Conservation (phyloP, 30 jellyfish, hydroid and myxozoan species). For the Aurelia sp. region DNA sequence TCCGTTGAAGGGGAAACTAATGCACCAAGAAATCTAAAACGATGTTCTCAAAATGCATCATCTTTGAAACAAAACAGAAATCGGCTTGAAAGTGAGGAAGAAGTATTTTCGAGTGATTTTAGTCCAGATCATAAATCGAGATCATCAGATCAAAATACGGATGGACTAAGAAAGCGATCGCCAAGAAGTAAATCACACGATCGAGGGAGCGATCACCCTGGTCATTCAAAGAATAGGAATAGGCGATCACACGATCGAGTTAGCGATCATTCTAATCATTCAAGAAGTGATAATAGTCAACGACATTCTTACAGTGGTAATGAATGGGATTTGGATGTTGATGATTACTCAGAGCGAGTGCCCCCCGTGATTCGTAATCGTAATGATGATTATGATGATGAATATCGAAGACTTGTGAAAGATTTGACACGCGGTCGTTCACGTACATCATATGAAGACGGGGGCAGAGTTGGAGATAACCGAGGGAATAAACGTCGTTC, state of each 20-base stretch:
- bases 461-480: no score
- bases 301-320: neutral
- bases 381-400: constrained; percentile 40
- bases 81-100: neutral
- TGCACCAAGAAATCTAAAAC: neutral
- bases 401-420: constrained; percentile 25
- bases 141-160: neutral
- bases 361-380: neutral
- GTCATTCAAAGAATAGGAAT: neutral
- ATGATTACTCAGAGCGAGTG: neutral
- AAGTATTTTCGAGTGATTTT: constrained; percentile 1
- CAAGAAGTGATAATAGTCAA: neutral
- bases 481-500: constrained; percentile 21
- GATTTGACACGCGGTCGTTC: constrained; percentile 57
- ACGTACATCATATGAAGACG: constrained; percentile 6
- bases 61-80: neutral
- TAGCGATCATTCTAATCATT: neutral
- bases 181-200: neutral
- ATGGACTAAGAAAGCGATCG: constrained; percentile 1
- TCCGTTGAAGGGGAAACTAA: constrained; percentile 1
- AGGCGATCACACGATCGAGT: neutral
- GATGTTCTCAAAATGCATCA: neutral
- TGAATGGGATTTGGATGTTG: constrained; percentile 49
- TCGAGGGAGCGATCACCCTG: neutral
- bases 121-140: neutral